phyloP scores from a whole-genome alignment of 2,797 vertebrate genomes.

The Trematomus bernacchii region DNA sequence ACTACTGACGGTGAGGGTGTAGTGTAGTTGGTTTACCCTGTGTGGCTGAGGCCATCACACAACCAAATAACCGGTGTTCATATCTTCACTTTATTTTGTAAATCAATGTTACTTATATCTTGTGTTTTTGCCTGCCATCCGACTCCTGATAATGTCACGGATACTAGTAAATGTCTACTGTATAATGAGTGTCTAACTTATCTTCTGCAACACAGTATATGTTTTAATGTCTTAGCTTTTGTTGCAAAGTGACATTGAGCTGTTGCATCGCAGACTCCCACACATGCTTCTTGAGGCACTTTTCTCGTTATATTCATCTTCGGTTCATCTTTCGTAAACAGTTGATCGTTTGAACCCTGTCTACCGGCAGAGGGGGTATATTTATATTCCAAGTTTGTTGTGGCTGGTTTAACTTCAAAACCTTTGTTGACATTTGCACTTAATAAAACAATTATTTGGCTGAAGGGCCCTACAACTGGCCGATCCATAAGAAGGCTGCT shows the following conservation, averaged over 20 bases:
- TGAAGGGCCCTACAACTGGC: conserved; percentile 45
- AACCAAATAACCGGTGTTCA: conserved; percentile 8
- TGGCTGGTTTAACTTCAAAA: conserved; percentile 30
- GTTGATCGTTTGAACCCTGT: conserved; percentile 40
- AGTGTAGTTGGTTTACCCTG: no score
- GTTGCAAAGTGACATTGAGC: conserved; percentile 29
- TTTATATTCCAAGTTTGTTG: conserved; percentile 31
- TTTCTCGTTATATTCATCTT: conserved; percentile 20
- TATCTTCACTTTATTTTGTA: not conserved
- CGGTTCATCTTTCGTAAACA: conserved; percentile 29
- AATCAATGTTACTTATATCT: conserved; percentile 11
- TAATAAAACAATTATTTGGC: conserved; percentile 60
- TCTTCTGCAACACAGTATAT: not conserved
- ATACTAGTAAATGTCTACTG: not conserved
- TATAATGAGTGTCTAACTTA: not conserved
- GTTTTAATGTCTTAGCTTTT: not conserved
- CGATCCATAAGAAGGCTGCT: conserved; percentile 49
- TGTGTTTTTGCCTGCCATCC: not conserved
- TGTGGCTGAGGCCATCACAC: no score
- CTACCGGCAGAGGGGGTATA: not conserved
- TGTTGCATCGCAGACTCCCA: conserved; percentile 39
- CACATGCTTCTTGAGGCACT: conserved; percentile 14
- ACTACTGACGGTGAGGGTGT: no score
- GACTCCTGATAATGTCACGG: not conserved
- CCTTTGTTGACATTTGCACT: conserved; percentile 52